Conservation (phyloP, 2,888 invertebrate genomes). For the Phyto melanocephala region DNA sequence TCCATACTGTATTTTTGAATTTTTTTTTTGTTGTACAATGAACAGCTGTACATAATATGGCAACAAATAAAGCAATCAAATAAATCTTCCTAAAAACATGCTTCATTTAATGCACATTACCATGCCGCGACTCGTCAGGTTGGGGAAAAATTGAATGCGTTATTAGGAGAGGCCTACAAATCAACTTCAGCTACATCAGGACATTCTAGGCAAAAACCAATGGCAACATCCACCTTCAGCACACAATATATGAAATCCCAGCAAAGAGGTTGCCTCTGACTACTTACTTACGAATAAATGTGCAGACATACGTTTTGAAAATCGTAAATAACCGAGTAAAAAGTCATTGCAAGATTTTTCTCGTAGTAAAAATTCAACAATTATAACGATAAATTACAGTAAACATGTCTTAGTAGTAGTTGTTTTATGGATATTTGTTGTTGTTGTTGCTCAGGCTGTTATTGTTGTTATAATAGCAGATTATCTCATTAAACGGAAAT, state of each 20-base stretch:
- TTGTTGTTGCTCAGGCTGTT: slow-evolving; percentile 13
- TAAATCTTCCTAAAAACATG: slow-evolving; percentile 76
- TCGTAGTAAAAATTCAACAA: slow-evolving; percentile 45
- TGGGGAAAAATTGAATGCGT: slow-evolving; percentile 41
- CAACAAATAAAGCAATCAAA: slow-evolving; percentile 75
- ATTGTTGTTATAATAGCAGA: slow-evolving; percentile 65
- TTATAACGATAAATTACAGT: slow-evolving; percentile 61
- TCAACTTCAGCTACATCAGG: slow-evolving; percentile 38
- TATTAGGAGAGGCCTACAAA: slow-evolving; percentile 57
- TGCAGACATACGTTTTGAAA: background rate
- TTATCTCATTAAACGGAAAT: slow-evolving; percentile 75
- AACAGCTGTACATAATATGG: slow-evolving; percentile 63
- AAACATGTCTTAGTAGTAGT: slow-evolving; percentile 36
- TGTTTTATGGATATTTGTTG: slow-evolving; percentile 18
- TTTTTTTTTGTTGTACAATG: background rate
- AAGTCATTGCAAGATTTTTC: slow-evolving; percentile 54
- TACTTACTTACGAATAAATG: too few relatives aligned
- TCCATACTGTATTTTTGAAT: background rate
- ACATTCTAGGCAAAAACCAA: background rate
- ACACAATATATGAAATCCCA: background rate
- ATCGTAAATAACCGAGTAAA: slow-evolving; percentile 48
- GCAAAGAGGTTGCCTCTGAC: background rate
- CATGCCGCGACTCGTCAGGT: slow-evolving; percentile 61
- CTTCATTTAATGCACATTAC: slow-evolving; percentile 78
- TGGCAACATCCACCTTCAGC: slow-evolving; percentile 16